Evolutionary conservation across 2,113 vertebrate genomes (phyloP), one percentile per base, ranked within the genome.

Genomic region (Sialia sialis): DNA sequence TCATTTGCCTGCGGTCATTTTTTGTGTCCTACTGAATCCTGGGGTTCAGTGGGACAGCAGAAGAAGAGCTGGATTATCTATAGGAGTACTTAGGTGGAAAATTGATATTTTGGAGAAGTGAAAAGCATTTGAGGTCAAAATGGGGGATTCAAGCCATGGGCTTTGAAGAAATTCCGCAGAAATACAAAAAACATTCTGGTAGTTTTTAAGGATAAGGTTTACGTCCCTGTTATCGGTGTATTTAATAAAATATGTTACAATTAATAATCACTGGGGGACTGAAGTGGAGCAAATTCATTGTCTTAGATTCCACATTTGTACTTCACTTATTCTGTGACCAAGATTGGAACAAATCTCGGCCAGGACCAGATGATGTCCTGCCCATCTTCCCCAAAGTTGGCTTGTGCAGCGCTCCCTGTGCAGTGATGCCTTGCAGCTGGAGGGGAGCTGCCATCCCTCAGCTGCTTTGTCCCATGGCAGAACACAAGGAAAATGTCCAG

Each of bases 361-460:
- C 5, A 3, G 8, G 48, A 49, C 13, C 15, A 4, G 25, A 29
- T 29, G 49, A 51, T 3, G 8, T 13, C 21, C 58, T 73, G 49
- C 63, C 49, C 38, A 2, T 46, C 41, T 48, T 43, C 11, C n/a
- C 17, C 66, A 34, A n/a, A 20, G 9, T 16, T 46, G 3, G 1
- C 84, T 46, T 6, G 25, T 19, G 3, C 13, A 4, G 44, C 1
- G 0, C 17, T 64, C 36, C 2, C 16, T 0, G 11, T 9, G 11
- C 2, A 19, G 52, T 1, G n/a, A 12, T 19, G 39, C 11, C 1
- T 39, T 8, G 0, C 49, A 8, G 6, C 59, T 10, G 13, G 5
- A 29, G 67, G 26, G 15, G 58, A 48, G 41, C 74, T 55, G 25
- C 52, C 79, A 1, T 26, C 54, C 38, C 69, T 6, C 27, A 48